Evolutionary conservation across 2,888 invertebrate species (phyloP), one percentile per base, ranked within the genome.

Genomic region (Galerucella calmariensis): DNA sequence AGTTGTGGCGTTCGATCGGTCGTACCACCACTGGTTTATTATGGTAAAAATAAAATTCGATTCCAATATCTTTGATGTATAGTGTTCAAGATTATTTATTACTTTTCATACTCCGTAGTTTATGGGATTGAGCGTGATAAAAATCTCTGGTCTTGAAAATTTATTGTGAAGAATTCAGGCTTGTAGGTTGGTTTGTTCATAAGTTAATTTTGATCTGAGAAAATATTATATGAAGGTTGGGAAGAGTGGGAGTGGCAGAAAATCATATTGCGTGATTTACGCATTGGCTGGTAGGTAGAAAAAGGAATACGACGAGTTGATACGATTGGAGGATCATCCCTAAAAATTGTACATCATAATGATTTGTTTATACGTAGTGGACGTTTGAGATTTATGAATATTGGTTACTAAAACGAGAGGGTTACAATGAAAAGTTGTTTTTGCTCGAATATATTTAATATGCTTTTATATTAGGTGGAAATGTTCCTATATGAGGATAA

Each of bases 101-200:
- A 41, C 44, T 35, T 71, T 71, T 71, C 74, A 74, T 74, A 71
- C 67, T 56, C 41, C 56, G 75, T 68, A 75, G 72, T 75, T 75
- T 75, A 75, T 71, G 75, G 75, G 69, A 75, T 72, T 75, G 72
- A 75, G 72, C 44, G 72, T 65, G 75, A 75, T 75, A 75, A 75
- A 72, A 75, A 75, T 75, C 75, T 75, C 24, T 56, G 51, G 51
- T 58, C 46, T 41, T 61, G 63, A 71, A 56, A 70, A 74, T 74
- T 74, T 74, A 74, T 74, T 62, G 66, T 66, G 71, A 71, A 71
- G 58, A 58, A 66, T 71, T 61, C 66, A 71, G 69, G 41, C 69
- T 69, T 62, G 69, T 69, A 69, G 69, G 69, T 63, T 69, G 69
- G 69, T 69, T 67, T 63, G 44, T 69, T 69, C 69, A 69, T 69